Base-by-base conservation (phyloP, 2,113 vertebrate species). In the Poecilia latipinna region DNA sequence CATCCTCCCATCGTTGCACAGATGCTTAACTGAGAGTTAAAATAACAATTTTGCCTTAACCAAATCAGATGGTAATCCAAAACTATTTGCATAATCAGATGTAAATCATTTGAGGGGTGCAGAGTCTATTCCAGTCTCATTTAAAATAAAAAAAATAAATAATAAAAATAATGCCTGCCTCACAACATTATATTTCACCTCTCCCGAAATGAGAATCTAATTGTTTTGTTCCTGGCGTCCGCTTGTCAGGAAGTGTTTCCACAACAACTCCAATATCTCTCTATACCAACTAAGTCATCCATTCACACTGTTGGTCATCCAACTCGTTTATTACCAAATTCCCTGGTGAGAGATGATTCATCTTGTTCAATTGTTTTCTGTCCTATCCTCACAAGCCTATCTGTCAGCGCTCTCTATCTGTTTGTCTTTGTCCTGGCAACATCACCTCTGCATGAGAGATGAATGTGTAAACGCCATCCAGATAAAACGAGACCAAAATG, bases 151-250 rank as follows among this genome's bases (percentile, higher is more conserved):
- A 12, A 13, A 12, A 42, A 15, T 15, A 4, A 42, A 3, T 29
- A 29, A 29, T 29, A 29, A 44, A 17, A 69, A 69, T 64, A 61
- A 24, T 72, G 1, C 22, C 61, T 69, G 17, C 33, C 48, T 35
- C 28, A 65, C 77, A 60, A 74, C 62, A 72, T 89, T 75, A 83
- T 32, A 54, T 84, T 84, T 86, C 79, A 79, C 79, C 35, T 85
- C 48, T 68, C 31, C 39, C 37, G 33, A 44, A 65, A 65, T 37
- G 10, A 72, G 37, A 70, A 42, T 37, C 22, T 42, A 32, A 11
- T 75, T 42, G 70, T 61, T 35, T 69, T 63, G 51, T 57, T 65
- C 32, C 13, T n/a, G 17, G 51, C 12, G 44, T 54, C 60, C n/a
- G 64, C 60, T 63, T 68, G 37, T 82, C 62, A 70, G 35, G 24